These are phyloP conservation scores for Gallinago solitaria DNA, from an alignment of 2,797 vertebrate genomes.

Conservation along the genomic window DNA sequence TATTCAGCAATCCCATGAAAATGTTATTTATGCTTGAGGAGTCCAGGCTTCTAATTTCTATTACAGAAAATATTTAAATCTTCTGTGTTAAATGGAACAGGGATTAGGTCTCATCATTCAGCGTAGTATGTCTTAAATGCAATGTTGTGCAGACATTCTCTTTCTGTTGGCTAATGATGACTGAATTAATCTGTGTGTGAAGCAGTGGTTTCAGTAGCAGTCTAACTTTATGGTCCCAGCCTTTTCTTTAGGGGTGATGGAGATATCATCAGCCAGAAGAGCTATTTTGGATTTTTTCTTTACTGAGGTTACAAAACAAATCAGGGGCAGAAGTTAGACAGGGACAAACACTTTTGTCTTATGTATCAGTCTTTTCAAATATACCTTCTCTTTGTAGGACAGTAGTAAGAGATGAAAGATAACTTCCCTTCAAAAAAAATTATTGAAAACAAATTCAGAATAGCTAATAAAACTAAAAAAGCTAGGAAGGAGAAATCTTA, in stretches of 20 bases:
- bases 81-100: neutral
- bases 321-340: neutral
- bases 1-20: neutral
- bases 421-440: neutral
- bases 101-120: neutral
- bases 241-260: neutral
- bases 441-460: neutral
- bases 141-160: neutral
- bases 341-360: neutral
- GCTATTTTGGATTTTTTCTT: neutral
- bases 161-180: neutral
- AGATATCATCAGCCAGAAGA: neutral
- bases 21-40: neutral
- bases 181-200: neutral
- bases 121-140: neutral
- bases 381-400: neutral
- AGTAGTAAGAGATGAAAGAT: neutral
- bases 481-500: neutral
- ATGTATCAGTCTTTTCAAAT: neutral
- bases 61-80: neutral
- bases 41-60: neutral
- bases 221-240: neutral
- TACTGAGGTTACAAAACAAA: neutral
- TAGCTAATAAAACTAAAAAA: neutral
- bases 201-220: neutral